These are phyloP conservation scores for human DNA, from an alignment of 2,113 vertebrate species.

Conservation along the genomic window GRCh38 chr5:166986001-166986500, in stretches of 20 bases:
- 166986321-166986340: not conserved
- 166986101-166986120: accelerated
- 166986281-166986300: not conserved
- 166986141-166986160: not conserved
- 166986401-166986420: not conserved
- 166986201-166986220: not conserved
- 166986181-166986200: not conserved
- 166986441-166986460: not conserved
- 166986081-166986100: accelerated
- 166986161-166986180: not conserved
- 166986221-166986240: not conserved
- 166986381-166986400: not conserved
- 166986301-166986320: not conserved
- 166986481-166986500: not conserved
- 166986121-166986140: not conserved
- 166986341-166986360: not conserved
- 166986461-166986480: not conserved
- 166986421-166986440: conserved; percentile 29
- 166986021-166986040: not conserved
- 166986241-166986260: not conserved
- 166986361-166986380: not conserved
- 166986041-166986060: not conserved
- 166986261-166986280: not conserved
- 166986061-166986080: not conserved
- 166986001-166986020: not conserved